Evolutionary conservation across 1,140 invertebrate species (phyloP).

Genomic region (Pachypsylla venusta): DNA sequence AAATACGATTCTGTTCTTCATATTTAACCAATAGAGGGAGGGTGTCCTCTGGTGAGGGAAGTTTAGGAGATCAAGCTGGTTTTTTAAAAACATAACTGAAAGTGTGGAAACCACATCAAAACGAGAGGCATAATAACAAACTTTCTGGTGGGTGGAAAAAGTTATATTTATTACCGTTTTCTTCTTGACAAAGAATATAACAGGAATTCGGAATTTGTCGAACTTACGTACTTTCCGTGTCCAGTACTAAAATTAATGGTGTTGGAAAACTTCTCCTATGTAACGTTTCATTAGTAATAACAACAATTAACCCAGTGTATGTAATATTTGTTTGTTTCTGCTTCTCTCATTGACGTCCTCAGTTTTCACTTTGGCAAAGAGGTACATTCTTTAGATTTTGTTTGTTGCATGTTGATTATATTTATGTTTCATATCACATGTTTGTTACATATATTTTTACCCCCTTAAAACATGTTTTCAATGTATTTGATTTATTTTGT

Average conservation of each 20-base stretch:
- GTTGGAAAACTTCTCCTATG: too few species aligned
- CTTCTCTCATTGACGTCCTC: background rate
- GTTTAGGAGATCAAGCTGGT: background rate
- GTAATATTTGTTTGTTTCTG: background rate
- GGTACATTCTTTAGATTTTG: conserved; percentile 1
- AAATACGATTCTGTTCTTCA: background rate
- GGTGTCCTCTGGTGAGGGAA: background rate
- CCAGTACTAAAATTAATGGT: too few species aligned
- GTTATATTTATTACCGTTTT: background rate
- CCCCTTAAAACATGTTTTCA: background rate
- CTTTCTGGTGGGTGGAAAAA: background rate
- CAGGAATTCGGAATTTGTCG: too few species aligned
- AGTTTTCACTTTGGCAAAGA: background rate
- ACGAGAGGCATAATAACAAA: too few species aligned
- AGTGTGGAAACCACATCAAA: too few species aligned
- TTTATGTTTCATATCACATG: background rate
- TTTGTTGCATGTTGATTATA: background rate
- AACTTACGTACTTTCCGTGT: too few species aligned
- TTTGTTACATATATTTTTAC: background rate
- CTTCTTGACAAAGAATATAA: background rate
- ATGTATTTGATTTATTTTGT: too few species aligned
- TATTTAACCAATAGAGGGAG: background rate
- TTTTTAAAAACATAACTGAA: too few species aligned
- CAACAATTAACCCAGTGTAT: background rate
- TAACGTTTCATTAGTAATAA: too few species aligned